A percentile compares a stretch with the other conserved stretches of the same genome.
phyloP scores from a whole-genome alignment of 2,113 vertebrate genomes.

The Salvelinus namaycush region DNA sequence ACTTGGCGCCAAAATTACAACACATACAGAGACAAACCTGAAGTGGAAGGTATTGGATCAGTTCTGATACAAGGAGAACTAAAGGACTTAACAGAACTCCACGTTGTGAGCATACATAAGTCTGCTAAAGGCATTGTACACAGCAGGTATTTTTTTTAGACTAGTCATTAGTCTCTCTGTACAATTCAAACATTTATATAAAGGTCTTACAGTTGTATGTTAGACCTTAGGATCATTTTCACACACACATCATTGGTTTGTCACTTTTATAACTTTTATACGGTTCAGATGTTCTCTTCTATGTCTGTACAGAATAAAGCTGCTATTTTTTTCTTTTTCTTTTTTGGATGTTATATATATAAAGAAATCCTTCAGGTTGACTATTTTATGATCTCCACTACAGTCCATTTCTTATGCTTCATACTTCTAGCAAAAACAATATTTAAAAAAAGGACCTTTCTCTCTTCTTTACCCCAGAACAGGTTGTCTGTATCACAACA shows the following conservation, averaged over 20 bases:
- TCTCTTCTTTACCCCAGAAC: conserved; percentile 63
- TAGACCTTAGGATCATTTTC: conserved; percentile 87
- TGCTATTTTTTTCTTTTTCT: conserved; percentile 97
- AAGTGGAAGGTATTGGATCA: conserved; percentile 46
- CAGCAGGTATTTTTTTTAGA: conserved; percentile 73
- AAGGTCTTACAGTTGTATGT: conserved; percentile 93
- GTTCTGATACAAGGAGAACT: conserved; percentile 34
- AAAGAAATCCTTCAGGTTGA: conserved; percentile 89
- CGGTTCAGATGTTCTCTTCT: conserved; percentile 94
- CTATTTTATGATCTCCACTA: conserved; percentile 79
- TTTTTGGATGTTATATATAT: conserved; percentile 79
- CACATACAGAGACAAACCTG: conserved; percentile 31
- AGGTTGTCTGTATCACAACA: conserved; percentile 77
- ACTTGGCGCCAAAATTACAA: conserved; percentile 38
- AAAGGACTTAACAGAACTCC: conserved; percentile 9
- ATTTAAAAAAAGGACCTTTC: conserved; percentile 44
- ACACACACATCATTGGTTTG: conserved; percentile 89
- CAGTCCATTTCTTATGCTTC: conserved; percentile 86
- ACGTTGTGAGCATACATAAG: conserved; percentile 30
- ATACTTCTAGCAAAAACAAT: conserved; percentile 70
- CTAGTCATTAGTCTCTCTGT: conserved; percentile 77
- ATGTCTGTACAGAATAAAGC: conserved; percentile 98
- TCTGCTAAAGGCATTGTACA: conserved; percentile 61
- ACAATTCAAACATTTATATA: conserved; percentile 75
- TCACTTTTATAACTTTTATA: conserved; percentile 99